phyloP scores from a whole-genome alignment of 2,888 invertebrate species.

The Smittia sp. region DNA sequence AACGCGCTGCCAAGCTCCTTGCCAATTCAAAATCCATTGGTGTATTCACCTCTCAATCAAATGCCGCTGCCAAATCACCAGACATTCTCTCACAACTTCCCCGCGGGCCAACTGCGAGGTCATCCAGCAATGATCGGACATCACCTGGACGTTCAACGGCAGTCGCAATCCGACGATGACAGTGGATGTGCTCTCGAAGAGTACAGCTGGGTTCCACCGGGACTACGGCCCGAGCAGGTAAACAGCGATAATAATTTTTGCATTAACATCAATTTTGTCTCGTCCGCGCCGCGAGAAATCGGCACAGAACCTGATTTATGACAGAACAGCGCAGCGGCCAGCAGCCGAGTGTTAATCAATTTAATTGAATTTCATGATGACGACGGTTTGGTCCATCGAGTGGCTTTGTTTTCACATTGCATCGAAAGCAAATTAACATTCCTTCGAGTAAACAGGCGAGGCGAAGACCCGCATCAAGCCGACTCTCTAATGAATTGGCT shows the following conservation, averaged over 20 bases:
- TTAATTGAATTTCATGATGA: conserved; percentile 36
- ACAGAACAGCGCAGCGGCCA: background rate
- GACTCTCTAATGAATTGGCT: background rate
- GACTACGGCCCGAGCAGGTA: conserved; percentile 94
- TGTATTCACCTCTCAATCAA: conserved; percentile 53
- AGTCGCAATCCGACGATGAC: conserved; percentile 94
- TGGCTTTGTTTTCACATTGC: background rate
- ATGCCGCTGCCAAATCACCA: conserved; percentile 57
- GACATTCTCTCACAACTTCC: conserved; percentile 46
- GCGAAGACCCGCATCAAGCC: background rate
- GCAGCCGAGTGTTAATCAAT: conserved; percentile 40
- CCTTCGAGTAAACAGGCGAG: background rate
- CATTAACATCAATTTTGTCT: conserved; percentile 36
- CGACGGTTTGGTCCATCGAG: background rate
- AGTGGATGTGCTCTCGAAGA: conserved; percentile 97
- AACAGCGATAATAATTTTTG: conserved; percentile 5
- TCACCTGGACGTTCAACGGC: conserved; percentile 69
- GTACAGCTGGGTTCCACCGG: conserved; percentile 97
- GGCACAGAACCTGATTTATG: conserved; percentile 23
- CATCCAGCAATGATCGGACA: conserved; percentile 32
- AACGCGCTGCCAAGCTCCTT: background rate
- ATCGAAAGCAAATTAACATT: conserved; percentile 24
- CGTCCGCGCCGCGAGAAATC: background rate
- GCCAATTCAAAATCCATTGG: conserved; percentile 43
- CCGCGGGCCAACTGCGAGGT: background rate